These are phyloP conservation scores for Callinectes sapidus DNA, from an alignment of 2,888 invertebrate genomes.

Conservation along the genomic window DNA sequence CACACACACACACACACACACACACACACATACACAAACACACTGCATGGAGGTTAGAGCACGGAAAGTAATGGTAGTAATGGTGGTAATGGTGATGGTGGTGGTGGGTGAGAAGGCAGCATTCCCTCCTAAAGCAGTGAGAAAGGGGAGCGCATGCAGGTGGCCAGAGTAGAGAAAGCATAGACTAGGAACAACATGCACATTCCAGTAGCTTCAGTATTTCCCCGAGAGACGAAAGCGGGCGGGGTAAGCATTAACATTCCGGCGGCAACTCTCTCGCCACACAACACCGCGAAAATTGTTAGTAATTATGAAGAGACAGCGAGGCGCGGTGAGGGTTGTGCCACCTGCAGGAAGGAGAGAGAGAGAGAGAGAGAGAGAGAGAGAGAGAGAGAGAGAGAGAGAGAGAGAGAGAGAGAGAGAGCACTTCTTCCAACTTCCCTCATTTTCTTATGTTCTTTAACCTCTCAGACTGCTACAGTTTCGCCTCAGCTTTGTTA, in stretches of 20 bases:
- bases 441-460: too few species aligned
- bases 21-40: too few species aligned
- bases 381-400: constrained; percentile 21
- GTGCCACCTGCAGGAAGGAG: neutral
- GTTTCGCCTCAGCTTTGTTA: neutral
- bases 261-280: neutral
- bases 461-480: too few species aligned
- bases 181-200: neutral
- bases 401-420: constrained; percentile 25
- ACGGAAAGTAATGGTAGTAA: too few species aligned
- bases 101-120: too few species aligned
- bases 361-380: constrained; percentile 21
- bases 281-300: constrained; percentile 16
- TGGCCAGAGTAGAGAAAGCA: neutral
- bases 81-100: too few species aligned
- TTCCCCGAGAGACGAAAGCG: neutral
- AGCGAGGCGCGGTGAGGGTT: neutral
- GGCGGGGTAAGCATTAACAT: neutral
- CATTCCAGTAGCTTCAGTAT: neutral
- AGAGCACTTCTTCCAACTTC: too few species aligned
- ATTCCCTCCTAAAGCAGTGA: too few species aligned
- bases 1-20: too few species aligned
- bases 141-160: neutral
- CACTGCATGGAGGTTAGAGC: too few species aligned
- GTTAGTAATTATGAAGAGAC: constrained; percentile 21